phyloP scores from a whole-genome alignment of 2,888 invertebrate species.

The Melanostoma scalare region DNA sequence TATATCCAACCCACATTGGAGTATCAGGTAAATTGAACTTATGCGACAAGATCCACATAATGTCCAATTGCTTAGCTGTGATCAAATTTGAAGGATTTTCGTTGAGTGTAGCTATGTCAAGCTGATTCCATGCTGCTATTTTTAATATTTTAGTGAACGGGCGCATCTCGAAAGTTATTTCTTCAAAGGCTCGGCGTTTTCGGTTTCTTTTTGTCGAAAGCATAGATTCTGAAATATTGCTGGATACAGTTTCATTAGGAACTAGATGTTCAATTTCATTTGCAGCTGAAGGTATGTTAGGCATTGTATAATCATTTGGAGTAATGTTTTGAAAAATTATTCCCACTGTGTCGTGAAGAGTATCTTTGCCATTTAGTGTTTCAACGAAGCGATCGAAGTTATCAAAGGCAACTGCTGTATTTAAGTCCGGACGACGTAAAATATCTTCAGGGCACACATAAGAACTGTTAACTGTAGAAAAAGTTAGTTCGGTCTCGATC shows the following conservation, averaged over 20 bases:
- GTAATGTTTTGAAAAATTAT: background rate
- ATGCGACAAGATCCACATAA: slow-evolving; percentile 34
- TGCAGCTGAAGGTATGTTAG: background rate
- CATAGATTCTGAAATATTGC: background rate
- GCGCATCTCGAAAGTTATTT: background rate
- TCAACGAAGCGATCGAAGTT: slow-evolving; percentile 51
- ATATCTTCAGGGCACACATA: slow-evolving; percentile 69
- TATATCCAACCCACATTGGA: slow-evolving; percentile 77
- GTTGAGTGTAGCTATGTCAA: background rate
- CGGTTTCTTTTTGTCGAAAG: background rate
- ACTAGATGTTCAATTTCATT: background rate
- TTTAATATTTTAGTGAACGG: background rate
- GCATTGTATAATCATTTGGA: background rate
- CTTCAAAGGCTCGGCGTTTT: background rate
- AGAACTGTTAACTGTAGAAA: slow-evolving; percentile 37
- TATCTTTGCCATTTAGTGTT: too few relatives aligned
- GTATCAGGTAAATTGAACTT: slow-evolving; percentile 60
- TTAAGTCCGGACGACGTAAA: slow-evolving; percentile 36
- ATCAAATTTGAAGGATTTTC: background rate
- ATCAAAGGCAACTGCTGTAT: slow-evolving; percentile 70
- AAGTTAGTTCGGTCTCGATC: slow-evolving; percentile 20
- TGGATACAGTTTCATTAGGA: background rate
- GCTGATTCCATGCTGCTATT: background rate
- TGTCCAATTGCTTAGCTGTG: background rate
- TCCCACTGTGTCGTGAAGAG: background rate